Percentiles rank a stretch among this genome's conserved stretches.
These are phyloP conservation scores for Rambutsinella grinnellia DNA, from an alignment of 2,888 invertebrate genomes.

Conservation along the genomic window DNA sequence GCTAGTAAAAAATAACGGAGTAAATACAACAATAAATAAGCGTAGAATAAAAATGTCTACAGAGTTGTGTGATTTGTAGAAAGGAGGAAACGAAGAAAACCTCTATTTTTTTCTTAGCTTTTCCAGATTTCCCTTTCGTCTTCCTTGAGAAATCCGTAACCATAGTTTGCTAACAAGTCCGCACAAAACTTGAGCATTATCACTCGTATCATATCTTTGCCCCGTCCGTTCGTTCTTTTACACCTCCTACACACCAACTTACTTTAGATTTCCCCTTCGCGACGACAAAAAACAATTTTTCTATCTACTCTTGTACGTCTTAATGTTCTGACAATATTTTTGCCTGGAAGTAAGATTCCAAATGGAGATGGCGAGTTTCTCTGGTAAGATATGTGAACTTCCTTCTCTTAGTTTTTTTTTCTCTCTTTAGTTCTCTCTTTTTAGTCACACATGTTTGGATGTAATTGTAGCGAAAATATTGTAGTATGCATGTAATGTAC, in stretches of 20 bases:
- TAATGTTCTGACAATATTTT: neutral
- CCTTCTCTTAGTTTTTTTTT: neutral
- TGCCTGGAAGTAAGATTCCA: constrained; percentile 10
- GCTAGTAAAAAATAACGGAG: neutral
- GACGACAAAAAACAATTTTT: constrained; percentile 2
- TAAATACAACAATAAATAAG: constrained; percentile 21
- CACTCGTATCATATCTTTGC: neutral
- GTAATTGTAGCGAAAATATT: neutral
- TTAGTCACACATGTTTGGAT: no score
- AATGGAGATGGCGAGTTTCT: constrained; percentile 40
- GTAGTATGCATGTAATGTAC: neutral
- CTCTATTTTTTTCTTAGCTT: neutral
- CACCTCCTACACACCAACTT: neutral
- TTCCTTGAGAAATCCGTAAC: neutral
- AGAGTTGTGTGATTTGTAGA: neutral
- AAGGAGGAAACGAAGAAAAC: neutral
- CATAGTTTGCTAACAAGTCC: neutral
- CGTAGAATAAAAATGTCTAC: constrained; percentile 16
- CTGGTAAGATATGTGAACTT: constrained; percentile 21
- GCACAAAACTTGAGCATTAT: neutral
- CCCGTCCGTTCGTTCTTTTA: neutral
- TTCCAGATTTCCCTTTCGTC: neutral
- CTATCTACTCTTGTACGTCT: neutral
- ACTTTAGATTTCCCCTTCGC: constrained; percentile 1
- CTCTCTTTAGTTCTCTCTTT: no score